These are phyloP conservation scores for Alloplasta piceator DNA, from an alignment of 2,888 invertebrate species.

Conservation along the genomic window DNA sequence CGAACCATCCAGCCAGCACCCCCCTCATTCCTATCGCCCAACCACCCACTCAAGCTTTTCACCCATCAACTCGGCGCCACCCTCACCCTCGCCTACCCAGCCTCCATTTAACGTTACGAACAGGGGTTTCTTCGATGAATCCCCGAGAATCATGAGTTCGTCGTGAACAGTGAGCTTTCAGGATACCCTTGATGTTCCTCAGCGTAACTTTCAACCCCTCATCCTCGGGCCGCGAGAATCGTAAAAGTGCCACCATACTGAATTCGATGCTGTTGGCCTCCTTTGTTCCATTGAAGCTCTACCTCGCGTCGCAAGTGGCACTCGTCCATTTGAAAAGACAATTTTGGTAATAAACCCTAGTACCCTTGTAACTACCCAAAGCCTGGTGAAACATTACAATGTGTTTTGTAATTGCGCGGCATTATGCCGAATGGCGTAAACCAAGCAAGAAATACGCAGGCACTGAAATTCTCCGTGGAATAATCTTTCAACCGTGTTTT, in stretches of 20 bases:
- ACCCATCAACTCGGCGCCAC: conserved; percentile 60
- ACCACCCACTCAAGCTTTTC: conserved; percentile 28
- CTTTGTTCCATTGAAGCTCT: conserved; percentile 25
- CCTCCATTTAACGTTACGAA: conserved; percentile 71
- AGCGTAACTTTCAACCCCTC: conserved; percentile 49
- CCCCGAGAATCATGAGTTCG: conserved; percentile 67
- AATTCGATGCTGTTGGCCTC: conserved; percentile 58
- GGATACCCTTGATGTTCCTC: conserved; percentile 51
- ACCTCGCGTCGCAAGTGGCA: conserved; percentile 1
- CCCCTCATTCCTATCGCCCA: conserved; percentile 43
- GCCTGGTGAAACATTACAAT: conserved; percentile 18
- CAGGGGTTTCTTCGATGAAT: conserved; percentile 77
- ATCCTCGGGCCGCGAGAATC: conserved; percentile 43
- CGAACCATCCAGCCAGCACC: conserved; percentile 53
- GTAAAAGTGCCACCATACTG: conserved; percentile 63
- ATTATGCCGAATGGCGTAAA: conserved; percentile 20
- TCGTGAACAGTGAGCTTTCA: conserved; percentile 47
- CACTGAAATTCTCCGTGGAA: too few relatives aligned
- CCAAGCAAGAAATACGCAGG: not conserved
- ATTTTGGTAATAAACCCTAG: conserved; percentile 60
- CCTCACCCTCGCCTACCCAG: conserved; percentile 1
- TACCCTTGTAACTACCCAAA: conserved; percentile 49
- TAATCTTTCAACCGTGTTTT: too few relatives aligned
- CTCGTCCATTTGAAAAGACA: conserved; percentile 55
- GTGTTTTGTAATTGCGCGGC: conserved; percentile 42